These are phyloP conservation scores for Apteryx owenii DNA, from an alignment of 2,113 vertebrate genomes.

Conservation along the genomic window DNA sequence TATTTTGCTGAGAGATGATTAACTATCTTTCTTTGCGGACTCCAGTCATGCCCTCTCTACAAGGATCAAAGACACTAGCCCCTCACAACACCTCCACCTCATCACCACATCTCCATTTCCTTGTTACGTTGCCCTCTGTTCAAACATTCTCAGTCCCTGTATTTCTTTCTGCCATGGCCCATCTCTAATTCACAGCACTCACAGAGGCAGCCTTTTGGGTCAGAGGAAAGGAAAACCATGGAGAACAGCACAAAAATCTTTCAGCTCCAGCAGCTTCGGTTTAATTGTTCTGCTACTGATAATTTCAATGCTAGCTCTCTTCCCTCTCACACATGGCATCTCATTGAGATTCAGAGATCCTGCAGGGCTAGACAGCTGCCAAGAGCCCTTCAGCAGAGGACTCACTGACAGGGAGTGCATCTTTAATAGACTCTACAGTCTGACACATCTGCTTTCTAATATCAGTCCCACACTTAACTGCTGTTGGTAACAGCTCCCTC, in stretches of 20 bases:
- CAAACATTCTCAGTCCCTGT: neutral
- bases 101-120: neutral
- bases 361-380: slow-evolving; percentile 3
- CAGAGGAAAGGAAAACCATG: neutral
- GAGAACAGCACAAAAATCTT: neutral
- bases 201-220: neutral
- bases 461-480: neutral
- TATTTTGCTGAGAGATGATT: neutral
- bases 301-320: neutral
- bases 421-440: neutral
- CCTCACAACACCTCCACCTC: neutral
- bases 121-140: neutral
- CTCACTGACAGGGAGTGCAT: slow-evolving; percentile 9
- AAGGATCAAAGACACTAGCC: neutral
- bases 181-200: neutral
- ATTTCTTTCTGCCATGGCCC: neutral
- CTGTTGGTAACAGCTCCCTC: slow-evolving; percentile 1
- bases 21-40: neutral
- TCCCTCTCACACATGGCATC: neutral
- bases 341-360: slow-evolving; percentile 11
- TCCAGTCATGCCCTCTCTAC: neutral
- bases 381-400: neutral
- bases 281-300: neutral
- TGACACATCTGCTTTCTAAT: slow-evolving; percentile 55
- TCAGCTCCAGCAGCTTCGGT: neutral